Percentiles rank a stretch among this genome's conserved stretches.
Conservation (phyloP, 2,888 invertebrate genomes). For the Patella depressa region DNA sequence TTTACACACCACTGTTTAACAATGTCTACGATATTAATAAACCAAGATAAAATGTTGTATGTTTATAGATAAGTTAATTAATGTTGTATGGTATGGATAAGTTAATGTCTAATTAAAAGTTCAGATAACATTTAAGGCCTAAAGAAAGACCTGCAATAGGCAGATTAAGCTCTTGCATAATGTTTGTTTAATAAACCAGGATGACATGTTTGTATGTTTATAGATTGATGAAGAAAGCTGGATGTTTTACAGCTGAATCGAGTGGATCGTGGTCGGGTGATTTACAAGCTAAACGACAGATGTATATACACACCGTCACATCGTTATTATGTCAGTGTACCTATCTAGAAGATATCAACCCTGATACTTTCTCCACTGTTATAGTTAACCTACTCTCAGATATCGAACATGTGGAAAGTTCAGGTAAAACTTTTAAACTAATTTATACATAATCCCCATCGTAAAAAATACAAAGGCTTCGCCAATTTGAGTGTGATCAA, state of each 20-base stretch:
- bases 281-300: conserved; percentile 75
- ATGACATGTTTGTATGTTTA: conserved; percentile 34
- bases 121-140: no score
- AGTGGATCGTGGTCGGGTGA: conserved; percentile 70
- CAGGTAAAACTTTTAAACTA: conserved; percentile 48
- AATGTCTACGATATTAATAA: no score
- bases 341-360: conserved; percentile 49
- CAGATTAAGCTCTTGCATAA: no score
- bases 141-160: no score
- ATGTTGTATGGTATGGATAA: no score
- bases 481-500: no score
- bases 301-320: conserved; percentile 77
- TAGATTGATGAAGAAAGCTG: conserved; percentile 77
- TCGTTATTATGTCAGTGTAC: conserved; percentile 74
- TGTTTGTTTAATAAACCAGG: no score
- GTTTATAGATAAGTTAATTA: conserved; percentile 58
- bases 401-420: conserved; percentile 62
- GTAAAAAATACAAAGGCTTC: no score
- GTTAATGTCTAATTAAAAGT: no score
- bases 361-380: conserved; percentile 49
- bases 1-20: no score
- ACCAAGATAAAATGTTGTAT: no score
- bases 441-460: background rate
- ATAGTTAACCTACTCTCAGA: conserved; percentile 66
- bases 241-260: conserved; percentile 74